phyloP scores from a whole-genome alignment of 1,140 invertebrate species.

The Zaprionus camerounensis region DNA sequence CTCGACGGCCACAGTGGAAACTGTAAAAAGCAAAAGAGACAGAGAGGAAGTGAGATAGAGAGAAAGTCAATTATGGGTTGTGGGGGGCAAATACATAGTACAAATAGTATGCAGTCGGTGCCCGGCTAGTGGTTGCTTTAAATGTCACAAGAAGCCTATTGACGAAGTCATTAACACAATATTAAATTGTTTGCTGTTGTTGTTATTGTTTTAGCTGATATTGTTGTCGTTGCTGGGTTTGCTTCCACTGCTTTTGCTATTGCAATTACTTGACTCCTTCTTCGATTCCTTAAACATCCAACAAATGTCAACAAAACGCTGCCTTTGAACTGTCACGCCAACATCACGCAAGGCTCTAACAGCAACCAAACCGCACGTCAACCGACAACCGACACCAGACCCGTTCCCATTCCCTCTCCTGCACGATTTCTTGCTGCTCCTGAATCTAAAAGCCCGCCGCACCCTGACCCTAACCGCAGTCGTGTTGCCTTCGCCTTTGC shows the following conservation, averaged over 20 bases:
- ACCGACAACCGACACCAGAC: background rate
- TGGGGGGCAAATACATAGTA: background rate
- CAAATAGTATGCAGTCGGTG: background rate
- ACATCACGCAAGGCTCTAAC: conserved; percentile 68
- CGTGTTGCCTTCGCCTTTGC: conserved; percentile 18
- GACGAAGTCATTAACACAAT: conserved; percentile 81
- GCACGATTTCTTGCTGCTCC: conserved; percentile 28
- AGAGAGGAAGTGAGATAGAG: conserved; percentile 26
- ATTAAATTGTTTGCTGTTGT: conserved; percentile 65
- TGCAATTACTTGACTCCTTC: conserved; percentile 76
- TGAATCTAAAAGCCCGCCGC: conserved; percentile 34
- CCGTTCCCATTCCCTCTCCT: background rate
- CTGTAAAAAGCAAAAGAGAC: conserved; percentile 85
- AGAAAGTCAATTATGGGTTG: conserved; percentile 45
- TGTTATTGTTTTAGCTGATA: conserved; percentile 37
- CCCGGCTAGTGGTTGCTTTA: conserved; percentile 35
- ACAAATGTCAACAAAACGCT: conserved; percentile 81
- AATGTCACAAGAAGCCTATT: conserved; percentile 77
- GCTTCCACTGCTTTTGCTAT: conserved; percentile 17
- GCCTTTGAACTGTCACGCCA: conserved; percentile 81
- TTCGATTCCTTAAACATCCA: conserved; percentile 67
- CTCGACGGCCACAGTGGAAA: conserved; percentile 89
- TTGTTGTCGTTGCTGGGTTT: conserved; percentile 6
- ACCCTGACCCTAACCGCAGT: conserved; percentile 63
- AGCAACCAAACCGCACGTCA: conserved; percentile 53